Evolutionary conservation across 2,797 vertebrate species (phyloP).

Genomic region (Hypotaenidia philippensis): DNA sequence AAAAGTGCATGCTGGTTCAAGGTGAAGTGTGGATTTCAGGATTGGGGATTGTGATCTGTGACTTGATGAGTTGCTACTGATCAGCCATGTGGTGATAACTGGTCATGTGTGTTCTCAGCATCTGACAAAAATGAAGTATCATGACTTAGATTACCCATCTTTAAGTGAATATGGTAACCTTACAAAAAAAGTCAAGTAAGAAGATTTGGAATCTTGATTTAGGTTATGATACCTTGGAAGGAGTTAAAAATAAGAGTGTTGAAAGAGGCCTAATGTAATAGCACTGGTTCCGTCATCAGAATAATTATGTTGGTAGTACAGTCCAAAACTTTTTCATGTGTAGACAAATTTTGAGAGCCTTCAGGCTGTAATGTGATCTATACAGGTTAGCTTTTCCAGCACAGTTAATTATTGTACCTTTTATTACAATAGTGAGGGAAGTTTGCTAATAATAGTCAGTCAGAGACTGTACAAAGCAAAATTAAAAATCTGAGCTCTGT

Average conservation of each 20-base stretch:
- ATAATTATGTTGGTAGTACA: not conserved
- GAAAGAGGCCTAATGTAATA: not conserved
- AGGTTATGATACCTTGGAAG: not conserved
- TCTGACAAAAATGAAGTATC: not conserved
- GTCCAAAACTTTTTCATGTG: not conserved
- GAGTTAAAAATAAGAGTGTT: constrained; percentile 3
- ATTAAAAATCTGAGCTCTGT: not conserved
- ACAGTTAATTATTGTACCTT: not conserved
- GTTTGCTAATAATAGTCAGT: not conserved
- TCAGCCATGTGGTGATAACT: not conserved
- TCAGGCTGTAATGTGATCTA: not conserved
- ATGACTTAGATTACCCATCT: not conserved
- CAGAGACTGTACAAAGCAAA: not conserved
- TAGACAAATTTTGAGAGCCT: not conserved
- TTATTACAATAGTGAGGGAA: not conserved
- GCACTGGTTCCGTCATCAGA: not conserved
- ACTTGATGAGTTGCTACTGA: not conserved
- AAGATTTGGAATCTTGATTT: not conserved
- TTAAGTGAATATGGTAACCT: not conserved
- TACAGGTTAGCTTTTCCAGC: not conserved
- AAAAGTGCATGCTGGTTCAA: not conserved
- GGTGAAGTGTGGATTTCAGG: not conserved
- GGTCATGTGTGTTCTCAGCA: not conserved
- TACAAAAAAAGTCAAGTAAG: not conserved
- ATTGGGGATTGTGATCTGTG: not conserved